These are phyloP conservation scores for Pipa parva DNA, from an alignment of 2,113 vertebrate species.

Conservation along the genomic window DNA sequence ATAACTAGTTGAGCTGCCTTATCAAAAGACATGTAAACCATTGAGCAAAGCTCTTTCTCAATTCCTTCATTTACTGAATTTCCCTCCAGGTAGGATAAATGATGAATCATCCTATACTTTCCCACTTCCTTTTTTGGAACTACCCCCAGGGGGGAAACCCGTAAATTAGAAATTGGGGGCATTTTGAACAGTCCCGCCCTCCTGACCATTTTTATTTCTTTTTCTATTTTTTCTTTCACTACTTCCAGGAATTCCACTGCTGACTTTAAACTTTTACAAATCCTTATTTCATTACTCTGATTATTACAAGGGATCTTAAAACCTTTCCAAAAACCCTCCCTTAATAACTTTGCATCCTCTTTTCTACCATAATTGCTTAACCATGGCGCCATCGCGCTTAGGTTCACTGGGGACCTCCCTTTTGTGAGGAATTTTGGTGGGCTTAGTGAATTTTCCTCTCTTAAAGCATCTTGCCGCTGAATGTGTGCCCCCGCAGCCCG, in stretches of 20 bases:
- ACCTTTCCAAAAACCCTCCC: background rate
- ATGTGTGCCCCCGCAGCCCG: too few species aligned
- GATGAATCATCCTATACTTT: slow-evolving; percentile 8
- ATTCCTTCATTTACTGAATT: slow-evolving; percentile 35
- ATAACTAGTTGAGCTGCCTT: background rate
- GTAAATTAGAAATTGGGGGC: background rate
- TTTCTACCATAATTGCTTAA: background rate
- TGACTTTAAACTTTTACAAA: background rate
- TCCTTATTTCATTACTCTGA: too few species aligned
- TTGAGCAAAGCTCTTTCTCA: slow-evolving; percentile 2
- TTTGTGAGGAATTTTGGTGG: too few species aligned
- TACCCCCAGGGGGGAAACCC: background rate
- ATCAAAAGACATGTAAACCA: slow-evolving; percentile 26
- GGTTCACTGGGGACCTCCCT: background rate
- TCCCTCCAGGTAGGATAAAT: slow-evolving; percentile 20
- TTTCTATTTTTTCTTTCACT: background rate
- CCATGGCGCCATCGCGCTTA: background rate
- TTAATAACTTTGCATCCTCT: background rate
- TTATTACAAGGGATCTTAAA: background rate
- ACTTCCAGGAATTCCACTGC: background rate
- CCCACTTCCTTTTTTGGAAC: background rate
- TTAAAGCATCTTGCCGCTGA: too few species aligned
- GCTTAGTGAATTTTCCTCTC: too few species aligned
- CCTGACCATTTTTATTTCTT: background rate
- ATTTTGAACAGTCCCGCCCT: slow-evolving; percentile 5